Base-by-base conservation (phyloP, 2,888 invertebrate species). In the Endotricha flammealis region DNA sequence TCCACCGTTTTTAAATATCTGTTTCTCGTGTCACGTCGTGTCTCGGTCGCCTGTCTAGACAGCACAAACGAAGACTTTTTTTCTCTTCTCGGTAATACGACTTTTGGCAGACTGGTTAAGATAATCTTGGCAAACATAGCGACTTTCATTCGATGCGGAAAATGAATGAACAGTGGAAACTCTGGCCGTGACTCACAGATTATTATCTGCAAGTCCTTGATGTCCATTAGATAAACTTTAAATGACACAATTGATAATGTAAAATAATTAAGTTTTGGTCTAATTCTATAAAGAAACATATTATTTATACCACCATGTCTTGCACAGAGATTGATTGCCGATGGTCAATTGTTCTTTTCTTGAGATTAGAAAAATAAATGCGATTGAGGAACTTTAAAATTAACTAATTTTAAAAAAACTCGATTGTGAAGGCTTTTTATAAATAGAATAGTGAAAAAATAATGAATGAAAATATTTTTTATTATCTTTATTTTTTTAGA, bases 51-150 rank as follows among this genome's bases (percentile, higher is more conserved):
- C 61, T 67, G 81, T 82, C 83, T 83, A 82, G 83, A 83, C 81
- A 59, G 53, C 57, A 56, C 57, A 61, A 58, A 64, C 55, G 63
- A 67, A 57, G 58, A 57, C 65, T 55, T 72, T 76, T 68, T 74
- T 72, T 70, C 77, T 76, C 50, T 80, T 79, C 81, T 74, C 70
- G 68, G 81, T 81, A 82, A 75, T 77, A 79, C 69, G 71, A 62
- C 67, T 75, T 79, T 82, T 83, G 83, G 82, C 83, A 83, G 74
- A 63, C 58, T 57, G 60, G 58, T 69, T 68, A 66, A 72, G 66
- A 75, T 70, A 70, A 56, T 72, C 72, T 81, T 85, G 83, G 81
- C 85, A 83, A 74, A 64, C 68, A 64, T 66, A 61, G 60, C 61
- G 64, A 73, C 69, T 74, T 77, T 74, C 73, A 73, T 76, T 67